Evolutionary conservation across 1,140 invertebrate genomes (phyloP).

Genomic region (Forficula auricularia): DNA sequence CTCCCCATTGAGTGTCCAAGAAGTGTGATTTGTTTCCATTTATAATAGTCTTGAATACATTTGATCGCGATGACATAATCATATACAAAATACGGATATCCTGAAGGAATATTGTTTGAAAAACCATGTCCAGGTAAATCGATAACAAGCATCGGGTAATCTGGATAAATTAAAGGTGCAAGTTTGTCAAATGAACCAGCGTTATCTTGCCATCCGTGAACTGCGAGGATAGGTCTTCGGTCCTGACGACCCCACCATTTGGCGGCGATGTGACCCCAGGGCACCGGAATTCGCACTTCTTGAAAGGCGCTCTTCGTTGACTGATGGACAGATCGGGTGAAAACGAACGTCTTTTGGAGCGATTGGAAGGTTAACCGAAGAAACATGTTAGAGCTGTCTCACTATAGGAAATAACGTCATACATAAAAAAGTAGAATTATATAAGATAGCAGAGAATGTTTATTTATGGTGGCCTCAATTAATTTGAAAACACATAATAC

Average conservation of each 20-base stretch:
- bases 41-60: constrained; percentile 40
- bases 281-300: constrained; percentile 42
- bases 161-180: constrained; percentile 36
- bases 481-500: too few relatives aligned
- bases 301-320: constrained; percentile 6
- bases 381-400: too few relatives aligned
- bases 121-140: constrained; percentile 56
- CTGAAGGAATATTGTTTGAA: constrained; percentile 44
- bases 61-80: constrained; percentile 34
- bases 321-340: neutral
- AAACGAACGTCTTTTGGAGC: too few relatives aligned
- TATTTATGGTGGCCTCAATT: too few relatives aligned
- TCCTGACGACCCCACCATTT: constrained; percentile 48
- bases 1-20: constrained; percentile 49
- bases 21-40: constrained; percentile 49
- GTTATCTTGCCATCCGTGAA: constrained; percentile 54
- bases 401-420: too few relatives aligned
- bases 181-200: constrained; percentile 52
- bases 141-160: constrained; percentile 38
- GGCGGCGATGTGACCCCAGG: constrained; percentile 44
- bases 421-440: too few relatives aligned
- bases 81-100: constrained; percentile 38
- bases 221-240: constrained; percentile 40
- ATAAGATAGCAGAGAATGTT: too few relatives aligned
- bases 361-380: neutral